Evolutionary conservation across 2,888 invertebrate species (phyloP), one percentile per base, ranked within the genome.

Genomic region (Meliscaeva auricollis): DNA sequence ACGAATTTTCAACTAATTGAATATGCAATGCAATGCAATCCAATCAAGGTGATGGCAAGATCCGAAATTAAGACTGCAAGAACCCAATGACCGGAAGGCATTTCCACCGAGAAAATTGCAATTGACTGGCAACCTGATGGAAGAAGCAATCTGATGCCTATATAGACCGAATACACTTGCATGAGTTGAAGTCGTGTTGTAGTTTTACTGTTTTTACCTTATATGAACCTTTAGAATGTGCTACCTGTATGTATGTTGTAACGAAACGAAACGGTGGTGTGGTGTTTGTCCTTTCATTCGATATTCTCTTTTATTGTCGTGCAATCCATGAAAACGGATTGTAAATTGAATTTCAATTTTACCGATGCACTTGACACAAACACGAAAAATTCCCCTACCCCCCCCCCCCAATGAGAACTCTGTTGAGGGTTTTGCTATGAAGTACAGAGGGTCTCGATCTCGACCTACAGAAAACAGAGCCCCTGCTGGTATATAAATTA

Each of bases 271-370:
- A 13, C 11, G 7, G 6, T 6, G 35, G 7, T 35, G 9, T 6
- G 13, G 20, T 50, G 38, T 66, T 64, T 56, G 46, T 64, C 20
- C 44, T 58, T 64, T 64, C 68, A 80, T 80, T 80, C 17, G 46
- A 35, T 64, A 68, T 82, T 64, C 68, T 20, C 58, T 64, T 66
- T 58, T 66, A 66, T 82, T 72, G 77, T 56, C 46, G 48, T 70
- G 70, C 66, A 66, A 32, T 41, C 70, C 41, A 62, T 48, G 78
- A 54, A 83, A 73, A 78, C 70, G 50, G 68, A 77, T 68, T 83
- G 73, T 73, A 73, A 83, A 83, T 83, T 83, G 68, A 83, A 83
- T 78, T 78, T 22, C 82, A 69, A 83, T 78, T 83, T 73, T 48
- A 62, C 46, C 38, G 56, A 9, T 56, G 72, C 78, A 73, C 54